Evolutionary conservation across 2,888 invertebrate genomes (phyloP).

Genomic region (Himalopsyche japonica): DNA sequence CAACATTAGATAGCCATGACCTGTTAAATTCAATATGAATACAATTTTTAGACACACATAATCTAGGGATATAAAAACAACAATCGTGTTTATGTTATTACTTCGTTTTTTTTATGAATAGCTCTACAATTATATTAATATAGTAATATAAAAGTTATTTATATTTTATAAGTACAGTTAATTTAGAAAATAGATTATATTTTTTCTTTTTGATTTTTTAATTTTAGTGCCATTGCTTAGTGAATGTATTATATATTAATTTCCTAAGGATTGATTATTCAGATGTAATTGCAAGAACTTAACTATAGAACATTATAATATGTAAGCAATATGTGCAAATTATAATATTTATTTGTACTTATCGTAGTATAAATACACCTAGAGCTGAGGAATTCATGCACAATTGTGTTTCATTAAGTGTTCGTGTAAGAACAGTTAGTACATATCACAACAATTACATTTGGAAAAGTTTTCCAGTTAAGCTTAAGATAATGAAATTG

Average conservation of each 20-base stretch:
- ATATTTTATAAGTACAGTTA: no score
- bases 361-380: conserved; percentile 33
- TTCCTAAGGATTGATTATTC: not conserved
- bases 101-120: no score
- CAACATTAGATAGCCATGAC: no score
- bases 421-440: conserved; percentile 15
- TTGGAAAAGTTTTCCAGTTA: not conserved
- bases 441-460: not conserved
- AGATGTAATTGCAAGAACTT: not conserved
- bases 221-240: not conserved
- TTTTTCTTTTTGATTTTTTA: no score
- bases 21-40: no score
- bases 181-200: no score
- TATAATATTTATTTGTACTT: conserved; percentile 31
- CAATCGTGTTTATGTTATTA: no score
- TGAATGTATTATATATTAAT: not conserved
- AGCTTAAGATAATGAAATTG: not conserved
- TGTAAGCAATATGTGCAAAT: conserved; percentile 33
- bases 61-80: no score
- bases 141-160: no score
- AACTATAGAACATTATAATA: conserved; percentile 17
- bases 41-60: no score
- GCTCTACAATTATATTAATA: no score
- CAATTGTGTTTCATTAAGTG: conserved; percentile 29
- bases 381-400: conserved; percentile 10